These are phyloP conservation scores for Caenorhabditis angaria DNA, from an alignment of 2,888 invertebrate species.

Conservation along the genomic window DNA sequence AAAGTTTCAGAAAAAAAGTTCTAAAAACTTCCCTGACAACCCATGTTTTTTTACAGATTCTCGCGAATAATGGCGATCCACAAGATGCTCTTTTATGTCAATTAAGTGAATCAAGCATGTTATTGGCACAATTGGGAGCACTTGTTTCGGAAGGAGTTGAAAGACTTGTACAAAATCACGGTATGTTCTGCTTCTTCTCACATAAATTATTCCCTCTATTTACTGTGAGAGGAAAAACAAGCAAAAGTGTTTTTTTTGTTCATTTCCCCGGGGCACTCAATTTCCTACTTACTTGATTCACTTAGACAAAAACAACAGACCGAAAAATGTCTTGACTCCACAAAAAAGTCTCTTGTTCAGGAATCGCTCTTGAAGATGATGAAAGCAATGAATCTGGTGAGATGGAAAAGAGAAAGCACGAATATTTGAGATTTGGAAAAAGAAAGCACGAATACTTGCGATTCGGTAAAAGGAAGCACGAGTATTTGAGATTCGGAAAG, in stretches of 20 bases:
- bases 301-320: too few relatives aligned
- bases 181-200: constrained; percentile 40
- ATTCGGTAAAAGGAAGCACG: constrained; percentile 71
- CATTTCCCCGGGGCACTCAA: neutral
- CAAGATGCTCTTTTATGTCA: constrained; percentile 66
- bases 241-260: neutral
- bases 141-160: constrained; percentile 69
- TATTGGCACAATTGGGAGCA: constrained; percentile 68
- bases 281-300: too few relatives aligned
- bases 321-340: neutral
- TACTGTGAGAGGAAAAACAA: neutral
- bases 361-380: constrained; percentile 30
- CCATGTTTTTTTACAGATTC: constrained; percentile 47
- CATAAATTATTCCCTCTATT: too few relatives aligned
- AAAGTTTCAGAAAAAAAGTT: neutral
- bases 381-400: constrained; percentile 36
- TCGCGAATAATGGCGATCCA: constrained; percentile 55
- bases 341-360: constrained; percentile 22
- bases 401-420: constrained; percentile 68
- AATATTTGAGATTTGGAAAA: constrained; percentile 69
- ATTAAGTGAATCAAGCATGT: constrained; percentile 61
- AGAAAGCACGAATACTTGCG: constrained; percentile 68
- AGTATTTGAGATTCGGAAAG: constrained; percentile 70
- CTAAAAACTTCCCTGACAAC: neutral
- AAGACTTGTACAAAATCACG: constrained; percentile 63